phyloP scores from a whole-genome alignment of 2,888 invertebrate genomes.

The Pristionchus maxplancki region DNA sequence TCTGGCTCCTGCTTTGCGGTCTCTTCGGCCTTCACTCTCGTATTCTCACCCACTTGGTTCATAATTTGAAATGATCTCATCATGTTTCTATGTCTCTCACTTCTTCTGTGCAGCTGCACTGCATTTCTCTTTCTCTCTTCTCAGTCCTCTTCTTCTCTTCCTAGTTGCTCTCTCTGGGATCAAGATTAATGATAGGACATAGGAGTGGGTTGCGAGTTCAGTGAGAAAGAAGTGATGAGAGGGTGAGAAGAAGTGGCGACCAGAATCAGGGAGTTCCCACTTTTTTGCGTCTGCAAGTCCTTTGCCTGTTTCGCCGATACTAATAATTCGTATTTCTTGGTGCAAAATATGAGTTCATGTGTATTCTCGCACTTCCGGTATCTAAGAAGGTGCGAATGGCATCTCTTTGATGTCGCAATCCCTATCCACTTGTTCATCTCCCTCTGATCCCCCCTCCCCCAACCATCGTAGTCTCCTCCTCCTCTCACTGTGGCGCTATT shows the following conservation, averaged over 20 bases:
- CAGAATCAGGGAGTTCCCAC: background rate
- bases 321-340: no score
- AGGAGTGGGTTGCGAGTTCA: slow-evolving; percentile 25
- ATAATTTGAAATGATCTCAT: background rate
- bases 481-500: background rate
- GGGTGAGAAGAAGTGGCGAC: background rate
- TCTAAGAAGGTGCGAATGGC: slow-evolving; percentile 20
- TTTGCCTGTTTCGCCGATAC: no score
- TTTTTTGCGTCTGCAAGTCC: no score
- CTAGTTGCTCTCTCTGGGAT: slow-evolving; percentile 31
- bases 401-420: slow-evolving; percentile 15
- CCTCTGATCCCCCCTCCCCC: background rate
- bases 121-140: background rate
- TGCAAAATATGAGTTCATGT: no score
- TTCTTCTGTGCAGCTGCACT: slow-evolving; percentile 12
- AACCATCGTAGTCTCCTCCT: background rate
- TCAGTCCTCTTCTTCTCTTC: background rate
- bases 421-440: background rate
- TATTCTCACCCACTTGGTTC: background rate
- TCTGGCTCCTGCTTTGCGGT: background rate
- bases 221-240: slow-evolving; percentile 26
- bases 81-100: background rate
- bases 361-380: slow-evolving; percentile 1
- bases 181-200: slow-evolving; percentile 31
- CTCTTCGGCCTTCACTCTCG: slow-evolving; percentile 10